phyloP scores from a whole-genome alignment of 1,140 invertebrate genomes.

The Hormaphis cornu region DNA sequence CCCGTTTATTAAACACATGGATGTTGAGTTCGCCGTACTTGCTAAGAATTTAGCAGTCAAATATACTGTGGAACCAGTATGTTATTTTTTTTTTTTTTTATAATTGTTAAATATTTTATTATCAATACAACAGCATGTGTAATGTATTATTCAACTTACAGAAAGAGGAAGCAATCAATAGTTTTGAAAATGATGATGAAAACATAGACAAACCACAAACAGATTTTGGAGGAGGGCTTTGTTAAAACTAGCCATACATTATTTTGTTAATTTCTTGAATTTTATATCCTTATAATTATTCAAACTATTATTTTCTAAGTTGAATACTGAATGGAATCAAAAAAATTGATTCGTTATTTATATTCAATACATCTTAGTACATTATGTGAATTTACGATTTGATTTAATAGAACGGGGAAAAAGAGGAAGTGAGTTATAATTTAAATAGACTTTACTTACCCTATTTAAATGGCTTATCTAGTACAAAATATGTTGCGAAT shows the following conservation, averaged over 20 bases:
- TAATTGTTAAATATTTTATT: neutral
- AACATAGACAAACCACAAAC: neutral
- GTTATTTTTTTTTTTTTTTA: neutral
- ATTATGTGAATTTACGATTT: too few relatives aligned
- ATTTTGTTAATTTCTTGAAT: neutral
- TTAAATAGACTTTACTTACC: too few relatives aligned
- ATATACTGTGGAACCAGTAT: conserved; percentile 4
- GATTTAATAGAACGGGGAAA: too few relatives aligned
- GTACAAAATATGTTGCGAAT: too few relatives aligned
- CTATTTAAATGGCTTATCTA: too few relatives aligned
- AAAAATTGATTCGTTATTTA: too few relatives aligned
- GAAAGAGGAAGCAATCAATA: neutral
- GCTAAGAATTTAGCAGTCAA: conserved; percentile 57
- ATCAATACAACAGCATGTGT: neutral
- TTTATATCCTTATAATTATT: neutral
- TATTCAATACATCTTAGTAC: too few relatives aligned
- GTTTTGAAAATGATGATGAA: neutral
- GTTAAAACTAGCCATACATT: neutral
- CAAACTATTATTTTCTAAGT: neutral
- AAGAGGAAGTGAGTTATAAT: too few relatives aligned
- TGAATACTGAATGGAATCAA: neutral
- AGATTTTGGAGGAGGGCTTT: conserved; percentile 21
- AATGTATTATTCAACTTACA: neutral
- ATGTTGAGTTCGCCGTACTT: conserved; percentile 81
- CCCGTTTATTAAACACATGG: conserved; percentile 90